These are phyloP conservation scores for Archips xylosteana DNA, from an alignment of 2,888 invertebrate genomes.

Conservation along the genomic window DNA sequence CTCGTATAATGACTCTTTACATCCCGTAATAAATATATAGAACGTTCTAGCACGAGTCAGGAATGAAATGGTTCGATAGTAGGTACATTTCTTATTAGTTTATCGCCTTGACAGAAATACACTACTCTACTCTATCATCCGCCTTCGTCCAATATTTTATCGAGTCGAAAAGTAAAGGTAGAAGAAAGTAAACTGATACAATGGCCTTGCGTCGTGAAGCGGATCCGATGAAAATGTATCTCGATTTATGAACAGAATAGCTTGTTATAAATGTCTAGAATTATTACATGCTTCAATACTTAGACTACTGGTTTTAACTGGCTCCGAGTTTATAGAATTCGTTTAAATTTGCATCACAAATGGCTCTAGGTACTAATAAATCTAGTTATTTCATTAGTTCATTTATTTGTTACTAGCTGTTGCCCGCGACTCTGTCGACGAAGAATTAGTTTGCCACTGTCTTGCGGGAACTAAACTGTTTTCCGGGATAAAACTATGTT, in stretches of 20 bases:
- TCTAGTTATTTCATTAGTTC: too few relatives aligned
- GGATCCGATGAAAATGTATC: background rate
- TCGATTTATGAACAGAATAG: too few relatives aligned
- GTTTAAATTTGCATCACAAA: background rate
- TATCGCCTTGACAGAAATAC: background rate
- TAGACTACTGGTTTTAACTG: background rate
- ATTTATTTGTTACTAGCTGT: too few relatives aligned
- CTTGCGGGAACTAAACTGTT: too few relatives aligned
- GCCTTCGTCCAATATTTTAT: background rate
- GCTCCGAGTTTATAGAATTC: background rate
- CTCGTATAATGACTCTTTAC: too few relatives aligned
- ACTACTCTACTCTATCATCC: background rate
- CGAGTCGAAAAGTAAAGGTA: background rate
- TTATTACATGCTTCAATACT: background rate
- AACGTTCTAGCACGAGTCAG: too few relatives aligned
- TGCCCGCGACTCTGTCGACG: too few relatives aligned
- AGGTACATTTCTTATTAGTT: background rate
- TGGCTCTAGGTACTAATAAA: too few relatives aligned
- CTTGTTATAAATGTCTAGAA: background rate
- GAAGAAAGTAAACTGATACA: background rate
- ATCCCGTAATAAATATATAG: too few relatives aligned
- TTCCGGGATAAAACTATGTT: too few relatives aligned
- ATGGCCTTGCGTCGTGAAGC: background rate
- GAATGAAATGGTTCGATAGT: too few relatives aligned
- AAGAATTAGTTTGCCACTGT: too few relatives aligned